A percentile compares a stretch with the other conserved stretches of the same genome.
phyloP scores from a whole-genome alignment of 2,888 invertebrate genomes.

The Creontiades dilutus region DNA sequence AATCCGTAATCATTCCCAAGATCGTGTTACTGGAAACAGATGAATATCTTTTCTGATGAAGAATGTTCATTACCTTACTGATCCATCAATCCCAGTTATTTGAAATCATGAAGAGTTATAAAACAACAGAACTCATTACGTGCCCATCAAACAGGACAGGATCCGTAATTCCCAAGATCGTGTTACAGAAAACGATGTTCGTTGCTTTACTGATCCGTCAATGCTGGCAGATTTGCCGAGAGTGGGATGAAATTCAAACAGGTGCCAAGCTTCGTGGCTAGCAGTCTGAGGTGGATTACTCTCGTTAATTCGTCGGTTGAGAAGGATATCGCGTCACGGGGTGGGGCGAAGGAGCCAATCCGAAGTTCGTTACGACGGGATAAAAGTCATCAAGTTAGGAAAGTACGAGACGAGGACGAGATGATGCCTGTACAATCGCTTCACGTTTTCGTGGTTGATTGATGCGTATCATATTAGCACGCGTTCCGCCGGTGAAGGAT shows the following conservation, averaged over 20 bases:
- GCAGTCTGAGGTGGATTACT: conserved; percentile 43
- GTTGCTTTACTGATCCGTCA: conserved; percentile 30
- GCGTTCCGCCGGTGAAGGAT: conserved; percentile 35
- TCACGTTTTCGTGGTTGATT: conserved; percentile 61
- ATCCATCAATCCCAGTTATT: too few relatives aligned
- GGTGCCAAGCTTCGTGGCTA: conserved; percentile 43
- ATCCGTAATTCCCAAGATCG: too few relatives aligned
- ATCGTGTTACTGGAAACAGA: too few relatives aligned
- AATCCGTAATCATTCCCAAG: too few relatives aligned
- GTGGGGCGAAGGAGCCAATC: conserved; percentile 34
- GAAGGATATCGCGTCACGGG: conserved; percentile 43
- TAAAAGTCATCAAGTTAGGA: conserved; percentile 62
- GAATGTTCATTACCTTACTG: too few relatives aligned
- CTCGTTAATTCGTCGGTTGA: conserved; percentile 55
- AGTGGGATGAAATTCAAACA: conserved; percentile 49
- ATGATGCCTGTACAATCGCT: conserved; percentile 52
- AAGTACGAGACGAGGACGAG: neutral
- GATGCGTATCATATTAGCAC: conserved; percentile 69
- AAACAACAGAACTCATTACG: too few relatives aligned
- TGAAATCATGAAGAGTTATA: too few relatives aligned
- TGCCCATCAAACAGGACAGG: too few relatives aligned
- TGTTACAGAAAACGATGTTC: neutral
- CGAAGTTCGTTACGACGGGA: conserved; percentile 64
- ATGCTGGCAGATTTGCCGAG: neutral
- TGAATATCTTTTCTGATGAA: too few relatives aligned